Evolutionary conservation across 2,888 invertebrate species (phyloP).

Genomic region (Trilocha varians): DNA sequence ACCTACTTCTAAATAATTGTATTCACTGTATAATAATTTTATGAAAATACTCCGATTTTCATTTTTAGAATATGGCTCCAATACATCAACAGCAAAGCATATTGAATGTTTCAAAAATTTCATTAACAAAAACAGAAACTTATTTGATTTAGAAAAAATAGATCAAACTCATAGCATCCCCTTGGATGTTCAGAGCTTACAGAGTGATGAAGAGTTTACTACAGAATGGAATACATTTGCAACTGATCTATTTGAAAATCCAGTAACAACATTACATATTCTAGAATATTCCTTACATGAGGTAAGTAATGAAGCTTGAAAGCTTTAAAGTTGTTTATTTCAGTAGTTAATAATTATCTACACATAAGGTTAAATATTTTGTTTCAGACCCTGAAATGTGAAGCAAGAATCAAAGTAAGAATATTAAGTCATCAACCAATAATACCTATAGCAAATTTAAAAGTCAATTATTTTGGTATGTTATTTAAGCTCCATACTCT

Average conservation of each 20-base stretch:
- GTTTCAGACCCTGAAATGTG: constrained; percentile 54
- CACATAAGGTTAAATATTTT: background rate
- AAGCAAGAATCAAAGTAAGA: constrained; percentile 53
- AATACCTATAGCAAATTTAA: constrained; percentile 78
- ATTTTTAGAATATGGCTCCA: constrained; percentile 35
- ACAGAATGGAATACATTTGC: constrained; percentile 76
- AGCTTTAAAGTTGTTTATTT: too few relatives aligned
- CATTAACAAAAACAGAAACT: constrained; percentile 45
- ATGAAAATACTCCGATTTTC: background rate
- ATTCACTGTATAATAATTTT: background rate
- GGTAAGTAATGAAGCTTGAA: constrained; percentile 54
- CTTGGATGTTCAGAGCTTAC: constrained; percentile 72
- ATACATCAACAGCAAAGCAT: constrained; percentile 35
- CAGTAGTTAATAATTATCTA: too few relatives aligned
- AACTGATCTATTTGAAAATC: constrained; percentile 77
- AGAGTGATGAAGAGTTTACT: constrained; percentile 70
- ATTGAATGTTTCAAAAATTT: constrained; percentile 39
- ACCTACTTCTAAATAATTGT: background rate
- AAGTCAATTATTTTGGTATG: constrained; percentile 81
- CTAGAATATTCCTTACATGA: constrained; percentile 87
- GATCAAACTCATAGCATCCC: constrained; percentile 71
- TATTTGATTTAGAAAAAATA: constrained; percentile 72
- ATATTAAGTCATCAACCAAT: constrained; percentile 75
- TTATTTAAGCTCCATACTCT: background rate
- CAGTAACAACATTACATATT: constrained; percentile 78